Base-by-base conservation (phyloP, 2,888 invertebrate genomes). In the Drosophila pseudotakahashii region DNA sequence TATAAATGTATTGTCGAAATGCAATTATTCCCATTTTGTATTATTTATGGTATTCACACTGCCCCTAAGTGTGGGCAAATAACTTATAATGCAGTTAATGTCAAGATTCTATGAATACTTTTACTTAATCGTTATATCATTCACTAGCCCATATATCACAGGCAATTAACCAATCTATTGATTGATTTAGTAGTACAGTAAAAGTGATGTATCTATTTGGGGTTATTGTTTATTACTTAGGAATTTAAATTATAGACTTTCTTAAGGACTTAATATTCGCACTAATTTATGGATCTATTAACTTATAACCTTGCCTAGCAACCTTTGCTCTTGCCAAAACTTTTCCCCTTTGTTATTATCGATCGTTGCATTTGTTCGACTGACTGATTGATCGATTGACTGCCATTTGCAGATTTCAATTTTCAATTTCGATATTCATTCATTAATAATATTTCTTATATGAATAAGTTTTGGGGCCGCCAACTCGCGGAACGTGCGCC, bases 361-460 rank as follows among this genome's bases (percentile, higher is more conserved):
- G 30, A 54, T 55, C 6, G 1, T 2, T 59, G 39, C 39, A 59
- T 41, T 41, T 59, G 59, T 16, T 32, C 30, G 47, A 47, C 32
- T 32, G 47, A 34, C 50, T 50, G 50, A 50, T 50, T 50, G 50
- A 59, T 59, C 59, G 59, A 59, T 41, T 57, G 39, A 32, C 39
- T 57, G 39, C 58, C 57, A 39, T 59, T 59, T 41, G n/a, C 30
- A 58, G 39, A 36, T 19, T 26, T 26, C 26, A 26, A 26, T 26
- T 30, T 36, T 44, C 34, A 3, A 45, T 39, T 61, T 34, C 13
- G 9, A 37, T 32, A 62, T 62, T 62, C 62, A 62, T 62, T 62
- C 62, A 62, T 62, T 47, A 62, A 16, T 16, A 47, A 6, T 61
- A 2, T 37, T 32, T 5, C n/a, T n/a, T n/a, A 58, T 26, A 26